Conservation (phyloP, 1,140 invertebrate species). For the Mesaphorura yosii region DNA sequence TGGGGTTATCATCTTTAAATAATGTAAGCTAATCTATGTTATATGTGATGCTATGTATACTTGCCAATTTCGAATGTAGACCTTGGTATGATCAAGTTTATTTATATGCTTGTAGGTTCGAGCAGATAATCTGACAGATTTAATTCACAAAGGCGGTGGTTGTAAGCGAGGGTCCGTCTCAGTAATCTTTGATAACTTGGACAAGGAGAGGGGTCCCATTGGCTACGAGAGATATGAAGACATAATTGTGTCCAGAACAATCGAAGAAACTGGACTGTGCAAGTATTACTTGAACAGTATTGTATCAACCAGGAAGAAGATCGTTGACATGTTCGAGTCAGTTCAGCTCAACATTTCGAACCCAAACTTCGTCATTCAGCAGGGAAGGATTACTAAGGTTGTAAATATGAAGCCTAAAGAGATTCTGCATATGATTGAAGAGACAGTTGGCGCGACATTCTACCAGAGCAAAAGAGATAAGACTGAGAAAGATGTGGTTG, state of each 20-base stretch:
- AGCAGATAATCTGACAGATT: slow-evolving; percentile 76
- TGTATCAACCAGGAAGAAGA: slow-evolving; percentile 54
- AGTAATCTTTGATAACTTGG: slow-evolving; percentile 86
- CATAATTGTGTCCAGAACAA: slow-evolving; percentile 85
- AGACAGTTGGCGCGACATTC: slow-evolving; percentile 95
- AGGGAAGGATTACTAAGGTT: slow-evolving; percentile 97
- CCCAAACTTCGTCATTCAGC: slow-evolving; percentile 99
- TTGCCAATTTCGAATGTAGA: not conserved
- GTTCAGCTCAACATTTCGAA: slow-evolving; percentile 98
- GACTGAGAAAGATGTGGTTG: slow-evolving; percentile 77
- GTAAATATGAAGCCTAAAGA: slow-evolving; percentile 97
- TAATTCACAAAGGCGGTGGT: slow-evolving; percentile 96
- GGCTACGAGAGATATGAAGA: slow-evolving; percentile 88
- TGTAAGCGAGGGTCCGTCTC: slow-evolving; percentile 92
- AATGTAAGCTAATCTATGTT: slow-evolving; percentile 73
- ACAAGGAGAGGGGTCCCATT: slow-evolving; percentile 57
- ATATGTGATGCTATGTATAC: no score
- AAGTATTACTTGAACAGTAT: slow-evolving; percentile 26
- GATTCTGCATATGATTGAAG: slow-evolving; percentile 97
- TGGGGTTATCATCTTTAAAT: slow-evolving; percentile 87
- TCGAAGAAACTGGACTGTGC: slow-evolving; percentile 34
- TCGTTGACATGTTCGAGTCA: slow-evolving; percentile 89
- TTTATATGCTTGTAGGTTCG: slow-evolving; percentile 55
- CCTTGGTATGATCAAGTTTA: not conserved
- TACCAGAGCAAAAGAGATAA: slow-evolving; percentile 89